Percentiles rank a stretch among this genome's conserved stretches.
Evolutionary conservation across 2,888 invertebrate species (phyloP).

Genomic region (Argynnis bischoffii): DNA sequence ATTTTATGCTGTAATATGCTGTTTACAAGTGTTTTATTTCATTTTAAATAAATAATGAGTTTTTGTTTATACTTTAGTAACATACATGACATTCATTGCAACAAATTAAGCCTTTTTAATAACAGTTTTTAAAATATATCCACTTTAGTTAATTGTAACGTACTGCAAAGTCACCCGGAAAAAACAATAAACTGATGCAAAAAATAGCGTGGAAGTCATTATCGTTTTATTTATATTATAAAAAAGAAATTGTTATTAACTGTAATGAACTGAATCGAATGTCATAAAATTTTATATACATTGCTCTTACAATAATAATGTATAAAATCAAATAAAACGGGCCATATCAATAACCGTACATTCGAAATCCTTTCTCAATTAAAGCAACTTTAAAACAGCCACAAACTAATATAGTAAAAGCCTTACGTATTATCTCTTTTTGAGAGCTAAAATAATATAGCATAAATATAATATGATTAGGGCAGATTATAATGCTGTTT

Average conservation of each 20-base stretch:
- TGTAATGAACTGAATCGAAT: constrained; percentile 35
- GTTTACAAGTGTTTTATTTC: constrained; percentile 9
- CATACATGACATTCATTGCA: neutral
- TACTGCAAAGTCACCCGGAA: constrained; percentile 8
- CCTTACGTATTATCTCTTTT: neutral
- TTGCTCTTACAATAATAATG: constrained; percentile 33
- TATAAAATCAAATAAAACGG: constrained; percentile 34
- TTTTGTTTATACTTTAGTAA: neutral
- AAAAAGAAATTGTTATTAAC: constrained; percentile 36
- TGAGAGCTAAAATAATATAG: neutral
- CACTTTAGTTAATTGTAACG: constrained; percentile 15
- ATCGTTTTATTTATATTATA: constrained; percentile 30
- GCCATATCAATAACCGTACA: constrained; percentile 25
- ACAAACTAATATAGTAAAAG: constrained; percentile 3
- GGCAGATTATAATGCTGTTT: too few relatives aligned
- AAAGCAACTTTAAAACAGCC: constrained; percentile 15
- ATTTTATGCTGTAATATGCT: constrained; percentile 19
- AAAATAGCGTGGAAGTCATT: constrained; percentile 30
- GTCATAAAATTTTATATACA: constrained; percentile 36
- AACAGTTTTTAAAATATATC: constrained; percentile 15
- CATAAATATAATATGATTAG: neutral
- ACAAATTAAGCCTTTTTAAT: neutral
- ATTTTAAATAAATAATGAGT: neutral
- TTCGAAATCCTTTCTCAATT: constrained; percentile 24
- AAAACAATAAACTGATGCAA: constrained; percentile 26